Evolutionary conservation across 2,113 vertebrate genomes (phyloP), one percentile per base, ranked within the genome.

Genomic region (Nothobranchius furzeri): DNA sequence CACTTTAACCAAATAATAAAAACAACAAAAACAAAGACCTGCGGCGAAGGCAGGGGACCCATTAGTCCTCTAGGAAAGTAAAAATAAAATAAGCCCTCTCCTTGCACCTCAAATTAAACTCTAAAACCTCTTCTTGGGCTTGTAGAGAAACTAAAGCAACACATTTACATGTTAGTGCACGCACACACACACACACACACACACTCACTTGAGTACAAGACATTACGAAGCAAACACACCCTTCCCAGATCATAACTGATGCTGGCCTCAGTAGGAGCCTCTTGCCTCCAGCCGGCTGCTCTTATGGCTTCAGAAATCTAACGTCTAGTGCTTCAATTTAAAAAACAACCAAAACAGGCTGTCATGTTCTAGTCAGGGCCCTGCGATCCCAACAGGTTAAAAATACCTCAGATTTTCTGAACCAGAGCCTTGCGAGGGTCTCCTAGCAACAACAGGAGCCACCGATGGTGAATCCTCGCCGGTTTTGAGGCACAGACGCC

Each of bases 31-130:
- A 59, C 9, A 75, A 70, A 64, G 54, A 54, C 60, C 66, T 66
- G 58, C 76, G 55, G 47, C 66, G 62, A 87, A 80, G 81, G 79
- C 81, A 72, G 74, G 55, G 79, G 83, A 81, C 85, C 54, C 62
- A 72, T 75, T 36, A n/a, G 70, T 86, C 81, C 79, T 75, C 64
- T 12, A 5, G 30, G 4, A 30, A 30, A 30, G 4, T 30, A 30
- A 30, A 30, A 30, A 30, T 30, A 88, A 89, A 86, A 51, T 48
- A 81, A 89, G 78, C 69, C 85, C 75, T 65, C 73, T 43, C 24
- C 48, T 57, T 46, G 42, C 40, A 40, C 56, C 55, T 60, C 17
- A 15, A 56, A 47, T 20, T 20, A 20, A 20, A 20, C 20, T 62
- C 20, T 62, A 70, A 68, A 81, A 66, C 20, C 2, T 66, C 42